A percentile compares a stretch with the other conserved stretches of the same genome.
Evolutionary conservation across 2,113 vertebrate species (phyloP).

Genomic region (Petrocephalus zakoni): DNA sequence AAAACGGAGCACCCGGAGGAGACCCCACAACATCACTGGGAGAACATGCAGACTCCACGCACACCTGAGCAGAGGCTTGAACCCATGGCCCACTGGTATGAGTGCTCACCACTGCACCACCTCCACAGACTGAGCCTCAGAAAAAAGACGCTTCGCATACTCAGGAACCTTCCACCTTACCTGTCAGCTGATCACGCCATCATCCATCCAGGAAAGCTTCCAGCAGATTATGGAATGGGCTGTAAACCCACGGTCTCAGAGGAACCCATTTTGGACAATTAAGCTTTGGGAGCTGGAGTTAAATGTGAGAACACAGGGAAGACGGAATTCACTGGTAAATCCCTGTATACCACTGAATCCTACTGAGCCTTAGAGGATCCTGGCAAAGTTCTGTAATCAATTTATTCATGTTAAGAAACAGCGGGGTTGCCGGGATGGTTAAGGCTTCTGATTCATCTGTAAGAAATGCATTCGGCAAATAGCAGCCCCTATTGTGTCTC

Average conservation of each 20-base stretch:
- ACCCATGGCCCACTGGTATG: too few relatives aligned
- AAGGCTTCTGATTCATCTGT: slow-evolving; percentile 11
- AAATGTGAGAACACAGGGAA: neutral
- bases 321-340: neutral
- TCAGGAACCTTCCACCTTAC: neutral
- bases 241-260: neutral
- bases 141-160: neutral
- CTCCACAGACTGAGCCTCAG: neutral
- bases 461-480: neutral
- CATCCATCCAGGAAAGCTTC: neutral
- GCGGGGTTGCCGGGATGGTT: neutral
- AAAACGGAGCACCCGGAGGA: too few relatives aligned
- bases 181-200: neutral
- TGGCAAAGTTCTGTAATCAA: neutral
- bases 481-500: slow-evolving; percentile 17
- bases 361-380: neutral
- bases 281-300: neutral
- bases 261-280: neutral
- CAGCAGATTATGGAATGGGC: neutral
- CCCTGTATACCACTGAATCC: neutral
- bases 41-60: too few relatives aligned
- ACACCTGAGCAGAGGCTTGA: too few relatives aligned
- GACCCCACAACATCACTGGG: too few relatives aligned
- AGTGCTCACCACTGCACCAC: too few relatives aligned
- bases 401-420: neutral